phyloP scores from a whole-genome alignment of 2,113 vertebrate species.

The Globicephala melas region DNA sequence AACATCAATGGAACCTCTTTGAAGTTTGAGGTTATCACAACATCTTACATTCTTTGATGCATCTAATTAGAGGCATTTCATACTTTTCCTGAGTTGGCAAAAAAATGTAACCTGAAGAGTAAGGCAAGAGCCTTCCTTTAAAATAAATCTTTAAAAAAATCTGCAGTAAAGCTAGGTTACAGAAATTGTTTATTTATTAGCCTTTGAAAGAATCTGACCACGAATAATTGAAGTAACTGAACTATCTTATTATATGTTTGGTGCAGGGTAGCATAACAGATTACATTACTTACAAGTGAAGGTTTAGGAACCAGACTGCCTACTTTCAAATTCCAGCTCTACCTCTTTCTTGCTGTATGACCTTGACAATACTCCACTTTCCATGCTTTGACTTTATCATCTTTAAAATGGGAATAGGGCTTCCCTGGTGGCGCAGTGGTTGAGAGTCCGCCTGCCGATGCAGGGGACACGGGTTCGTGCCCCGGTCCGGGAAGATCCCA shows the following conservation, averaged over 20 bases:
- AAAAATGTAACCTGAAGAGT: background rate
- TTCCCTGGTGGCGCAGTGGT: no score
- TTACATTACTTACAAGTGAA: background rate
- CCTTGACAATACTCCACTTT: background rate
- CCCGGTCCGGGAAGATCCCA: no score
- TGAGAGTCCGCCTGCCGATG: no score
- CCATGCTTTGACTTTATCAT: background rate
- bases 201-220: background rate
- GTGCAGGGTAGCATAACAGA: background rate
- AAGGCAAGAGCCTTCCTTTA: background rate
- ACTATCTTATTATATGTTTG: background rate
- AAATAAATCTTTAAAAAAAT: background rate
- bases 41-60: conserved; percentile 19
- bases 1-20: background rate
- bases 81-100: background rate
- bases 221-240: background rate
- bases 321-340: background rate
- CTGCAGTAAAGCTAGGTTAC: background rate
- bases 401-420: background rate
- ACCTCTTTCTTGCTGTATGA: background rate
- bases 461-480: no score
- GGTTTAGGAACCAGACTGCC: background rate
- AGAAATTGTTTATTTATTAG: background rate
- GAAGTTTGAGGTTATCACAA: conserved; percentile 18
- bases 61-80: background rate